Conservation (phyloP, 2,797 vertebrate genomes). For the Chaenodraco wilsoni region DNA sequence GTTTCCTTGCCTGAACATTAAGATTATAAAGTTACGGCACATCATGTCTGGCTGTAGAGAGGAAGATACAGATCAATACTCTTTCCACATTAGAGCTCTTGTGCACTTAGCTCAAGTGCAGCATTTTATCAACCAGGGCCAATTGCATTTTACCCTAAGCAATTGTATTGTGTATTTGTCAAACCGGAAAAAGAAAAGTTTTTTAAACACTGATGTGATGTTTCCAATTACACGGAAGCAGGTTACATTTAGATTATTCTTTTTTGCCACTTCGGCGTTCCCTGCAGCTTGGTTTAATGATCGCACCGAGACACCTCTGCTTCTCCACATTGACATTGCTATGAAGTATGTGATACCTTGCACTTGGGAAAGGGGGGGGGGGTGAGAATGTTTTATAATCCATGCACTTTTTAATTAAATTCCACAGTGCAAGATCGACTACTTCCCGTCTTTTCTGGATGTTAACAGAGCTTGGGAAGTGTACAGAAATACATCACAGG, state of each 20-base stretch:
- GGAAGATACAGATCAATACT: slow-evolving; percentile 38
- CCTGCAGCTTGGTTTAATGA: slow-evolving; percentile 40
- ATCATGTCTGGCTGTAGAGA: slow-evolving; percentile 14
- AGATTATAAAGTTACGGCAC: background rate
- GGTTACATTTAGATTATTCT: slow-evolving; percentile 5
- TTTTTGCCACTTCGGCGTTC: background rate
- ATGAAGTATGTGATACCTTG: background rate
- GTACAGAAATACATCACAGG: background rate
- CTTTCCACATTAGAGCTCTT: slow-evolving; percentile 31
- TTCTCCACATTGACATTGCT: background rate
- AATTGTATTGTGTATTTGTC: background rate
- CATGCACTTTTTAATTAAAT: slow-evolving; percentile 15
- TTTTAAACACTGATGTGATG: background rate
- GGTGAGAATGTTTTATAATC: slow-evolving; percentile 9
- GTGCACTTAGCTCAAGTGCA: slow-evolving; percentile 18
- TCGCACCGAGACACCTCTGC: background rate
- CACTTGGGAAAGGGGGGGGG: background rate
- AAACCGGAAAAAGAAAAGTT: background rate
- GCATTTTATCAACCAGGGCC: slow-evolving; percentile 26
- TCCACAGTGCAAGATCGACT: background rate
- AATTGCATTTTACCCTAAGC: background rate
- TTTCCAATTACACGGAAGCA: slow-evolving; percentile 3
- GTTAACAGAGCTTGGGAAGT: too few species aligned
- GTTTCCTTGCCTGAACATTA: slow-evolving; percentile 14
- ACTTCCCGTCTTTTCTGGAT: background rate